phyloP scores from a whole-genome alignment of 1,140 invertebrate genomes.

The Centruroides vittatus region DNA sequence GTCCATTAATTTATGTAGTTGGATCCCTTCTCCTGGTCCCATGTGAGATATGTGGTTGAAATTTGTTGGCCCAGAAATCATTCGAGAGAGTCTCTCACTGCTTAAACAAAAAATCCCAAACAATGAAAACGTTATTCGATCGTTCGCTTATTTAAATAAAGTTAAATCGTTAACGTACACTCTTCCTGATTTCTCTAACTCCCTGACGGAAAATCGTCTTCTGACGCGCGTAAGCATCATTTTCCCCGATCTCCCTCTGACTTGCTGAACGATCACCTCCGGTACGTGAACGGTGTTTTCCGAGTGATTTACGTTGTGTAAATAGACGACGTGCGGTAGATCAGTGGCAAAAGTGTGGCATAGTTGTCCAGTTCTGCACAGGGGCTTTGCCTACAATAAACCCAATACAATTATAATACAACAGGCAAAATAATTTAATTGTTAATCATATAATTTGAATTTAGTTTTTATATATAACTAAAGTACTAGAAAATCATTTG shows the following conservation, averaged over 20 bases:
- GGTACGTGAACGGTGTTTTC: slow-evolving; percentile 28
- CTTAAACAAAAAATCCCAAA: slow-evolving; percentile 30
- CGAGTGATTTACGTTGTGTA: slow-evolving; percentile 70
- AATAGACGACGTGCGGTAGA: slow-evolving; percentile 69
- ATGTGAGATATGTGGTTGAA: slow-evolving; percentile 98
- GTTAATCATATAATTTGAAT: no score
- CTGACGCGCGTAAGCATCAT: slow-evolving; percentile 9
- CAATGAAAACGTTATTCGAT: no score
- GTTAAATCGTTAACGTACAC: neutral
- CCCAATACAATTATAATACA: no score
- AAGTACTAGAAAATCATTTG: no score
- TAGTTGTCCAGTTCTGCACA: slow-evolving; percentile 12
- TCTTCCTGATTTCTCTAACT: slow-evolving; percentile 13
- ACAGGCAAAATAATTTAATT: no score
- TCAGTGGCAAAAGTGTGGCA: slow-evolving; percentile 33
- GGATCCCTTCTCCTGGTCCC: slow-evolving; percentile 68
- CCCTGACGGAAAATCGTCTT: slow-evolving; percentile 12
- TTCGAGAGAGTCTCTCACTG: slow-evolving; percentile 67
- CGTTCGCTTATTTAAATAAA: no score
- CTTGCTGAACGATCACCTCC: slow-evolving; percentile 12
- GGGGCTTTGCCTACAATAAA: slow-evolving; percentile 19
- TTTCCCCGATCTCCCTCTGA: slow-evolving; percentile 12
- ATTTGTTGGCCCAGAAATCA: slow-evolving; percentile 96
- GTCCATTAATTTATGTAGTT: slow-evolving; percentile 76
- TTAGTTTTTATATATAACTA: no score